A percentile compares a stretch with the other conserved stretches of the same genome.
Evolutionary conservation across 2,888 invertebrate species (phyloP).

Genomic region (Nasonia oneida): DNA sequence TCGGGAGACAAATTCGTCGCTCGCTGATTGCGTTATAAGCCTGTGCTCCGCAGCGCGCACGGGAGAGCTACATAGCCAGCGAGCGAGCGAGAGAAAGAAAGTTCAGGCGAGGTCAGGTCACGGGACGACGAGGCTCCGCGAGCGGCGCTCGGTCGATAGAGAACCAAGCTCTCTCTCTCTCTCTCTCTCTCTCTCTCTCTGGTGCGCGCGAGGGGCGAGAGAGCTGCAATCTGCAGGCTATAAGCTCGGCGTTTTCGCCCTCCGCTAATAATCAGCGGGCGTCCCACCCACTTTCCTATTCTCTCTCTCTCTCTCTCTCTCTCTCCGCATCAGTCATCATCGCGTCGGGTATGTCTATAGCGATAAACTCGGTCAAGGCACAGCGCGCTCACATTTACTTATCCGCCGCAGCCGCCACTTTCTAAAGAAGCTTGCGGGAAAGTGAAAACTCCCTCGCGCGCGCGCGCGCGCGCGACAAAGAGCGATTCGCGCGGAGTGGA

Average conservation of each 20-base stretch:
- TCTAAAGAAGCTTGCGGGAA: constrained; percentile 8
- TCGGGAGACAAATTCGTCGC: neutral
- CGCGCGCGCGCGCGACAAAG: neutral
- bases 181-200: constrained; percentile 33
- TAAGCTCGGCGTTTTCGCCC: neutral
- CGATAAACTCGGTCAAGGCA: constrained; percentile 16
- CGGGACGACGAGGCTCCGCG: constrained; percentile 66
- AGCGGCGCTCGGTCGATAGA: constrained; percentile 63
- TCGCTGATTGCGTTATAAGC: constrained; percentile 7
- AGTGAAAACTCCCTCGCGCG: constrained; percentile 4
- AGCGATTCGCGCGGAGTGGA: neutral
- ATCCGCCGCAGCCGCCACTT: neutral
- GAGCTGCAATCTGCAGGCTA: neutral
- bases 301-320: neutral
- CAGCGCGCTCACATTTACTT: constrained; percentile 1
- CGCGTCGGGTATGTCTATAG: neutral
- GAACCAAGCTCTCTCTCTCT: constrained; percentile 31
- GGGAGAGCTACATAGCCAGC: neutral
- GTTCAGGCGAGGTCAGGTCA: constrained; percentile 79
- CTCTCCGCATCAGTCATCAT: neutral
- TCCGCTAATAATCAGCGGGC: neutral
- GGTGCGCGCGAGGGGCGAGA: neutral
- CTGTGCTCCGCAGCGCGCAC: neutral
- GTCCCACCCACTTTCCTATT: neutral
- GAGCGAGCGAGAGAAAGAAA: constrained; percentile 64